Evolutionary conservation across 2,113 vertebrate species (phyloP).

Genomic region (Blennius ocellaris): DNA sequence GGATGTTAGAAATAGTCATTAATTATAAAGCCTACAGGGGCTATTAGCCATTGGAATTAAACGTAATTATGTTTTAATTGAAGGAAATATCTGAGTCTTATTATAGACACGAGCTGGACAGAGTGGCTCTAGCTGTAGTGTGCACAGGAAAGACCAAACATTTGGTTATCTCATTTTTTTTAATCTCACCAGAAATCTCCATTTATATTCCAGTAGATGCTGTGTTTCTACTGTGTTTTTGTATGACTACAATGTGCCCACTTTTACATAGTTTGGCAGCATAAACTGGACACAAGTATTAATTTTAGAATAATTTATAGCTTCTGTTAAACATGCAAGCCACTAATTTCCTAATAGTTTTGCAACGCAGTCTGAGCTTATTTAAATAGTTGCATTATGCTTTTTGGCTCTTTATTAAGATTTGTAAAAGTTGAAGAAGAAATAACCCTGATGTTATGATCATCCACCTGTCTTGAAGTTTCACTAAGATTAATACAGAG

Average conservation of each 20-base stretch:
- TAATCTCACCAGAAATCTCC: too few species aligned
- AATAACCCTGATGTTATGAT: not conserved
- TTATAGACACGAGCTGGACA: slow-evolving; percentile 18
- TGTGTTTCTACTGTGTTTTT: not conserved
- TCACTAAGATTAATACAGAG: not conserved
- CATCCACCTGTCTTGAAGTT: not conserved
- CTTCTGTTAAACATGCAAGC: not conserved
- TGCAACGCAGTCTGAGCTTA: not conserved
- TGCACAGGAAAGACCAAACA: not conserved
- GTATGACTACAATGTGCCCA: not conserved
- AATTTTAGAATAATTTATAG: not conserved
- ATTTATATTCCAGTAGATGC: too few species aligned
- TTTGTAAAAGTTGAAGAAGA: not conserved
- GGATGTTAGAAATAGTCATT: slow-evolving; percentile 17
- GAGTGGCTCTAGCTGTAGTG: not conserved
- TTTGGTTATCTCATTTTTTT: slow-evolving; percentile 1
- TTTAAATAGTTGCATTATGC: not conserved
- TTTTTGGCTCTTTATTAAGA: not conserved
- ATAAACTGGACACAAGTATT: not conserved
- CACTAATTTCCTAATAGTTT: not conserved
- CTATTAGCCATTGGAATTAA: slow-evolving; percentile 27
- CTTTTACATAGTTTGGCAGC: not conserved
- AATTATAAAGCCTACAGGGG: slow-evolving; percentile 23
- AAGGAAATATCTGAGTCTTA: slow-evolving; percentile 1
- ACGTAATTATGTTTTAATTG: slow-evolving; percentile 29